These are phyloP conservation scores for Dicentrarchus labrax DNA, from an alignment of 2,113 vertebrate species.

Conservation along the genomic window DNA sequence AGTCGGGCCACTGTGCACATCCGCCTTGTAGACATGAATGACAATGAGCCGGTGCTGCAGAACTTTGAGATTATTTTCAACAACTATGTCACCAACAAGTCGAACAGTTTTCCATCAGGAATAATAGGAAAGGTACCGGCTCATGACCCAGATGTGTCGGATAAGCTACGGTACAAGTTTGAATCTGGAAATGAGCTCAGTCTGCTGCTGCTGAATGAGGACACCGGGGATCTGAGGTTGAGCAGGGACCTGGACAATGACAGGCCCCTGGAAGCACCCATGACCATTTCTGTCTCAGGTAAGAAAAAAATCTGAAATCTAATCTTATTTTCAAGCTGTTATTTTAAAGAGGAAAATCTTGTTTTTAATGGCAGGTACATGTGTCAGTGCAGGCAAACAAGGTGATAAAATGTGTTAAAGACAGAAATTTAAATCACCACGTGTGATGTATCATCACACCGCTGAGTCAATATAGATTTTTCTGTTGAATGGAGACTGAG, in stretches of 20 bases:
- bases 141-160: slow-evolving; percentile 93
- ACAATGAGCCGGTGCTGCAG: slow-evolving; percentile 90
- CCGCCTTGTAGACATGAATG: slow-evolving; percentile 92
- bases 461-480: neutral
- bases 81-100: slow-evolving; percentile 97
- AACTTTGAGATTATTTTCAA: slow-evolving; percentile 99
- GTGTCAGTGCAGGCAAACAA: neutral
- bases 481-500: slow-evolving; percentile 2
- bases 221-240: slow-evolving; percentile 93
- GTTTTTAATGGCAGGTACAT: neutral
- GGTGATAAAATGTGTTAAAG: neutral
- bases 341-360: rapidly evolving
- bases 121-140: slow-evolving; percentile 96
- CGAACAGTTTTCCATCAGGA: slow-evolving; percentile 94
- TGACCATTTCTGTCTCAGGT: slow-evolving; percentile 96
- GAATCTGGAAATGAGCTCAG: slow-evolving; percentile 93
- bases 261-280: slow-evolving; percentile 92
- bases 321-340: neutral
- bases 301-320: slow-evolving; percentile 62
- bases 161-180: slow-evolving; percentile 93
- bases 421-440: neutral
- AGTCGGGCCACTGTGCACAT: slow-evolving; percentile 94
- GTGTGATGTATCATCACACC: slow-evolving; percentile 3
- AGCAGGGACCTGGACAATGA: slow-evolving; percentile 95
- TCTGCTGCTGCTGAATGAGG: slow-evolving; percentile 90